phyloP scores from a whole-genome alignment of 2,113 vertebrate genomes.

The Macquaria australasica region DNA sequence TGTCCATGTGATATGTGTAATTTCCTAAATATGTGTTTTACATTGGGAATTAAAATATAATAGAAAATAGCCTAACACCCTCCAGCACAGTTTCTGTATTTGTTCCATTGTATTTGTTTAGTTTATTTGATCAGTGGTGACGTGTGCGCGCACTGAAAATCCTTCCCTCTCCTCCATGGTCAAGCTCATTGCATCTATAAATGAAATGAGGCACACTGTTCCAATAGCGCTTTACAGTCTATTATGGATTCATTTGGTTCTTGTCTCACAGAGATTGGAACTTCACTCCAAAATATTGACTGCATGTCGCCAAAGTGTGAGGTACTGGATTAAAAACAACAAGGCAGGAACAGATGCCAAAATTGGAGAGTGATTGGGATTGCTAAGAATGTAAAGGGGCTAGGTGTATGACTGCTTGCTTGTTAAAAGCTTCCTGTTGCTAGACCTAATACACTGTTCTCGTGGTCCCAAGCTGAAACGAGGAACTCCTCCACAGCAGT shows the following conservation, averaged over 20 bases:
- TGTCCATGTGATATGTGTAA: neutral
- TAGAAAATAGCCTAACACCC: neutral
- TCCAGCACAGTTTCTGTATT: neutral
- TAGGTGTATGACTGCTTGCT: constrained; percentile 1
- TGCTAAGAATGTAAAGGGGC: neutral
- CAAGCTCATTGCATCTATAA: neutral
- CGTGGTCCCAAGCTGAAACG: neutral
- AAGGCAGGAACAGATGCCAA: neutral
- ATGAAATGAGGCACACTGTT: neutral
- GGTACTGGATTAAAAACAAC: neutral
- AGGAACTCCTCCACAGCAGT: neutral
- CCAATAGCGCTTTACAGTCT: neutral
- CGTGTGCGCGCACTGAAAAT: neutral
- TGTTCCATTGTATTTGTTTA: neutral
- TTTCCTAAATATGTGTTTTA: constrained; percentile 10
- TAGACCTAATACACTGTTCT: neutral
- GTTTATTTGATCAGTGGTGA: neutral
- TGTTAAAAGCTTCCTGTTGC: constrained; percentile 11
- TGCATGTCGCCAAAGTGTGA: neutral
- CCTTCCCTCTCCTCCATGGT: neutral
- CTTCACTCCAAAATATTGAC: neutral
- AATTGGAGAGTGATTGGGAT: neutral
- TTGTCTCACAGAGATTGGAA: neutral
- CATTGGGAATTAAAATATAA: neutral
- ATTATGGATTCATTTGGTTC: neutral